Evolutionary conservation across 2,888 invertebrate genomes (phyloP).

Genomic region (Aleiodes testaceus): DNA sequence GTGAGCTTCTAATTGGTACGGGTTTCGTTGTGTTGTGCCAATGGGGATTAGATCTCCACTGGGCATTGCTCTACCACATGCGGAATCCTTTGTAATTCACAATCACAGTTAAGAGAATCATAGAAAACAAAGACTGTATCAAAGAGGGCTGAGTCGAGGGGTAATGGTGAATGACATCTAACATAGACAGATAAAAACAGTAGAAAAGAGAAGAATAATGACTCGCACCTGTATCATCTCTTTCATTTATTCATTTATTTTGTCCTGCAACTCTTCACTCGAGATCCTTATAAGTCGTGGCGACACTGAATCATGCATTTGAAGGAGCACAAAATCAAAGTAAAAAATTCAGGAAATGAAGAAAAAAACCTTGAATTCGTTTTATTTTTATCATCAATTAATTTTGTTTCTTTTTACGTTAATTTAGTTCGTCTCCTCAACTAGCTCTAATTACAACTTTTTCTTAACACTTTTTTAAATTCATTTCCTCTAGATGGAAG

Average conservation of each 20-base stretch:
- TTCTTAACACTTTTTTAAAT: too few species aligned
- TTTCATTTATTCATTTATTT: slow-evolving; percentile 33
- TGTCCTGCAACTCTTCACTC: slow-evolving; percentile 8
- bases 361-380: not conserved
- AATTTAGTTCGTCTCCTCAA: not conserved
- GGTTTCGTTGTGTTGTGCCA: slow-evolving; percentile 16
- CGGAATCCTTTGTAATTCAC: slow-evolving; percentile 30
- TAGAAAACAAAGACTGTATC: slow-evolving; percentile 10
- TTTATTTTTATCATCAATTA: not conserved
- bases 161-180: slow-evolving; percentile 18
- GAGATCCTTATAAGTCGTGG: slow-evolving; percentile 49
- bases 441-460: not conserved
- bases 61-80: not conserved
- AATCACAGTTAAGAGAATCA: not conserved
- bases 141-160: slow-evolving; percentile 22
- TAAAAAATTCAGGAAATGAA: not conserved
- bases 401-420: not conserved
- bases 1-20: slow-evolving; percentile 31
- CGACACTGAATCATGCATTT: slow-evolving; percentile 51
- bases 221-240: slow-evolving; percentile 54
- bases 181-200: slow-evolving; percentile 35
- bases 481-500: too few species aligned
- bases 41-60: not conserved
- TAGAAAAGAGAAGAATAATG: slow-evolving; percentile 49
- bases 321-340: slow-evolving; percentile 32